Percentiles rank a stretch among this genome's conserved stretches.
These are phyloP conservation scores for Hoplodrina ambigua DNA, from an alignment of 2,888 invertebrate genomes.

Conservation along the genomic window DNA sequence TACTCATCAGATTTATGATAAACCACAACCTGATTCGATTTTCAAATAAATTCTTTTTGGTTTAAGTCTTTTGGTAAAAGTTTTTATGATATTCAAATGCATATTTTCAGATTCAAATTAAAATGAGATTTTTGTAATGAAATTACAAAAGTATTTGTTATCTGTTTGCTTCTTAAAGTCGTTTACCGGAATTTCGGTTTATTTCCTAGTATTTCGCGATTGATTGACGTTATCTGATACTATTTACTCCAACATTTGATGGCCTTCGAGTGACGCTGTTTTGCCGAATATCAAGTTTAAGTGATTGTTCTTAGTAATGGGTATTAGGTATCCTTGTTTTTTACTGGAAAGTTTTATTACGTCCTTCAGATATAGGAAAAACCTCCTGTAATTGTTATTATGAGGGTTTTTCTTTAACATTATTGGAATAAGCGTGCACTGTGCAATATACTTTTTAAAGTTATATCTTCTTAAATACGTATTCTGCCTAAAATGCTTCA, in stretches of 20 bases:
- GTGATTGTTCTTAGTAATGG: conserved; percentile 7
- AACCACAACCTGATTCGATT: too few relatives aligned
- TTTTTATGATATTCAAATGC: too few relatives aligned
- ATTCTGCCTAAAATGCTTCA: too few relatives aligned
- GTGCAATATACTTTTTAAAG: too few relatives aligned
- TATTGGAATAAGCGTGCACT: too few relatives aligned
- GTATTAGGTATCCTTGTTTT: conserved; percentile 18
- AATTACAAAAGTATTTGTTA: background rate
- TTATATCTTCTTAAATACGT: too few relatives aligned
- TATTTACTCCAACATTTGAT: background rate
- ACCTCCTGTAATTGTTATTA: background rate
- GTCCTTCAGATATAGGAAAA: conserved; percentile 11
- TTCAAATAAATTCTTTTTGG: too few relatives aligned
- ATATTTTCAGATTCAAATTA: too few relatives aligned
- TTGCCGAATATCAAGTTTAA: conserved; percentile 11
- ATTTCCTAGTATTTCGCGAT: background rate
- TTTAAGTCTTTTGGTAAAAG: too few relatives aligned
- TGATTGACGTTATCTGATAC: conserved; percentile 25
- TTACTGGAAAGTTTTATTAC: background rate
- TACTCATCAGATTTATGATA: too few relatives aligned
- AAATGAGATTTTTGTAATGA: too few relatives aligned
- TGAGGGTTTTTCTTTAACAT: too few relatives aligned
- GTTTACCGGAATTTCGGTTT: background rate
- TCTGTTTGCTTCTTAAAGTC: background rate
- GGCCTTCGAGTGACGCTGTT: conserved; percentile 5